Evolutionary conservation across 1,140 invertebrate species (phyloP).

Genomic region (Achatina immaculata): DNA sequence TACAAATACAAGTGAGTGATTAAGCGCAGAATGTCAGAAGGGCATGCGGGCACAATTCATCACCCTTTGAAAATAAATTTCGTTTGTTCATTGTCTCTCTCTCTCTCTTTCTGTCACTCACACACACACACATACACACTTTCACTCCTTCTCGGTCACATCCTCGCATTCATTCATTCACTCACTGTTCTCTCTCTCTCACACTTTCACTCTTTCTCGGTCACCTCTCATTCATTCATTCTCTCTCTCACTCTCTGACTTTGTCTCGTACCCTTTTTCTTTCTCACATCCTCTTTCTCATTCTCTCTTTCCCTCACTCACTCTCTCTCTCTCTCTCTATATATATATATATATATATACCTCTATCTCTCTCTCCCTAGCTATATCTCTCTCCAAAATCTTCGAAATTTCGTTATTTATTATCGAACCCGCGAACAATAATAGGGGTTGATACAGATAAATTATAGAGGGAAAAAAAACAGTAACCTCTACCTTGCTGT

Average conservation of each 20-base stretch:
- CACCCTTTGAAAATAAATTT: background rate
- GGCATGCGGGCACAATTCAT: background rate
- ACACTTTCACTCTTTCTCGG: background rate
- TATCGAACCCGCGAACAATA: no score
- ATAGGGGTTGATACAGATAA: no score
- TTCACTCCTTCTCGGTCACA: constrained; percentile 30
- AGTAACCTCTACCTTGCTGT: no score
- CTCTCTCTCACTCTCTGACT: constrained; percentile 12
- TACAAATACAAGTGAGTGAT: background rate
- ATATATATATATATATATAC: no score
- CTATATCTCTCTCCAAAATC: background rate
- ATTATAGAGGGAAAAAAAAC: no score
- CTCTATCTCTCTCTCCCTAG: constrained; percentile 23
- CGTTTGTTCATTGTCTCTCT: constrained; percentile 32
- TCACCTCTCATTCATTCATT: constrained; percentile 18
- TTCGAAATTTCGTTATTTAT: no score
- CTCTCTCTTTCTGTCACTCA: constrained; percentile 18
- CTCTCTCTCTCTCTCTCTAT: constrained; percentile 28
- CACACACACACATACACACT: constrained; percentile 23
- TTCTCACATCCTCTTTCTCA: constrained; percentile 20
- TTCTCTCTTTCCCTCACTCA: background rate
- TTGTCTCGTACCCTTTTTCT: no score
- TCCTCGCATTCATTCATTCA: constrained; percentile 32
- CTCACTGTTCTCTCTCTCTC: constrained; percentile 23
- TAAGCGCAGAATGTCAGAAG: background rate